A percentile compares a stretch with the other conserved stretches of the same genome.
Conservation (phyloP, 2,113 vertebrate species). For the Syngnathoides biaculeatus region DNA sequence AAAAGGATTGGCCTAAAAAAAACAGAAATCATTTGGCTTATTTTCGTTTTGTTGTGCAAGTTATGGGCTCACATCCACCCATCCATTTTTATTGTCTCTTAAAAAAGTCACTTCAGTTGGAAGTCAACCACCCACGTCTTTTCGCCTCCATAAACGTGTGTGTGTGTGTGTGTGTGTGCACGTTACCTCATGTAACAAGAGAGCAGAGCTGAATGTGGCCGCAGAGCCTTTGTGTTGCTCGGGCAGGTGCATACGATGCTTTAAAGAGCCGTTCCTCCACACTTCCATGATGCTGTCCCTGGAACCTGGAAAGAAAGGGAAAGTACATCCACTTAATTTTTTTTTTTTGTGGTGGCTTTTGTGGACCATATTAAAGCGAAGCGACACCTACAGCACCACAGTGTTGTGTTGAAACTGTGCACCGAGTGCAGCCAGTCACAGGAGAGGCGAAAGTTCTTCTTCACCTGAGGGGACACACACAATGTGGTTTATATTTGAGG, state of each 20-base stretch:
- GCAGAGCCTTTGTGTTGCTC: conserved; percentile 48
- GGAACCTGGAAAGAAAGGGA: conserved; percentile 68
- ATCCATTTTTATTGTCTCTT: too few species aligned
- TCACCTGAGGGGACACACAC: conserved; percentile 54
- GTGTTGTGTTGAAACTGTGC: conserved; percentile 51
- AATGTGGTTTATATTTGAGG: neutral
- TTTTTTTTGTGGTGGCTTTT: neutral
- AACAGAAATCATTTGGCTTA: too few species aligned
- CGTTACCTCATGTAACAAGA: conserved; percentile 86
- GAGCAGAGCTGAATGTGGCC: conserved; percentile 71
- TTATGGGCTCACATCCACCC: too few species aligned
- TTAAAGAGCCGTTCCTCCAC: conserved; percentile 64
- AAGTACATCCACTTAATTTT: neutral
- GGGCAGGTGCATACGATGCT: conserved; percentile 63
- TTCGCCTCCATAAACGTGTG: neutral
- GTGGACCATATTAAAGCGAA: neutral
- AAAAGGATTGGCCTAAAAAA: too few species aligned
- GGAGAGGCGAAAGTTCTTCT: conserved; percentile 74
- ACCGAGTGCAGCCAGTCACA: conserved; percentile 76
- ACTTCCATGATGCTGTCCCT: conserved; percentile 74
- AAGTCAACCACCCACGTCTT: too few species aligned
- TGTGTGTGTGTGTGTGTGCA: neutral
- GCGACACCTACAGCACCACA: conserved; percentile 91
- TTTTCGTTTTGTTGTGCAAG: too few species aligned
- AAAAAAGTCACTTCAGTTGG: neutral